Percentiles rank a stretch among this genome's conserved stretches.
Evolutionary conservation across 2,797 vertebrate species (phyloP).

Genomic region (Pangasius larnaudii): DNA sequence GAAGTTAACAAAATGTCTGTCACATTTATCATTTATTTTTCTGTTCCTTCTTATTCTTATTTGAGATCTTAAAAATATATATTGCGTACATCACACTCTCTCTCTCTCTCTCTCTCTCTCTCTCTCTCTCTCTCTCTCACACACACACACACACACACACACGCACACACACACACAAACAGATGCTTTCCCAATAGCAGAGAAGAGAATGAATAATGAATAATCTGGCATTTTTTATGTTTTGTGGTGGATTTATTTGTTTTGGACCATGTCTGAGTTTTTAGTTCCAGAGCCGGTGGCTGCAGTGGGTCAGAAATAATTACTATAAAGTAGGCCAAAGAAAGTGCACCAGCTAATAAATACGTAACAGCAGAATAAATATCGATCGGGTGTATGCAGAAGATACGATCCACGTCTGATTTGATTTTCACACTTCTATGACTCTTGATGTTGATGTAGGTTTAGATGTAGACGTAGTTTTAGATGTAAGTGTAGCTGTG

Average conservation of each 20-base stretch:
- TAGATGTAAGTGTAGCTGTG: neutral
- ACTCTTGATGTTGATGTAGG: neutral
- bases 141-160: constrained; percentile 58
- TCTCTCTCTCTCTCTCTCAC: no score
- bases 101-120: no score
- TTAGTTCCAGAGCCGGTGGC: constrained; percentile 66
- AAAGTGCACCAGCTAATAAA: constrained; percentile 70
- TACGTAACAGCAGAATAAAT: constrained; percentile 70
- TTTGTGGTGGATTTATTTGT: constrained; percentile 66
- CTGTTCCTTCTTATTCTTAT: neutral
- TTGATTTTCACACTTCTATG: constrained; percentile 59
- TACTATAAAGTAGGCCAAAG: constrained; percentile 64
- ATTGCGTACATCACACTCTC: constrained; percentile 48
- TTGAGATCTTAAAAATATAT: constrained; percentile 57
- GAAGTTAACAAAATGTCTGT: constrained; percentile 53
- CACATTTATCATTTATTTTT: constrained; percentile 28
- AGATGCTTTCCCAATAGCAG: constrained; percentile 62
- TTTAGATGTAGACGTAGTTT: neutral
- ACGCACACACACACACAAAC: neutral
- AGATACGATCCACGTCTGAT: constrained; percentile 58
- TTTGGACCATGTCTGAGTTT: constrained; percentile 66
- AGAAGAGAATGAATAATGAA: constrained; percentile 65
- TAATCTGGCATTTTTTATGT: constrained; percentile 57
- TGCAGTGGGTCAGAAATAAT: constrained; percentile 64
- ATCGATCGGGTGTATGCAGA: constrained; percentile 66